Base-by-base conservation (phyloP, 2,113 vertebrate species). In the Hippocampus barbouri region DNA sequence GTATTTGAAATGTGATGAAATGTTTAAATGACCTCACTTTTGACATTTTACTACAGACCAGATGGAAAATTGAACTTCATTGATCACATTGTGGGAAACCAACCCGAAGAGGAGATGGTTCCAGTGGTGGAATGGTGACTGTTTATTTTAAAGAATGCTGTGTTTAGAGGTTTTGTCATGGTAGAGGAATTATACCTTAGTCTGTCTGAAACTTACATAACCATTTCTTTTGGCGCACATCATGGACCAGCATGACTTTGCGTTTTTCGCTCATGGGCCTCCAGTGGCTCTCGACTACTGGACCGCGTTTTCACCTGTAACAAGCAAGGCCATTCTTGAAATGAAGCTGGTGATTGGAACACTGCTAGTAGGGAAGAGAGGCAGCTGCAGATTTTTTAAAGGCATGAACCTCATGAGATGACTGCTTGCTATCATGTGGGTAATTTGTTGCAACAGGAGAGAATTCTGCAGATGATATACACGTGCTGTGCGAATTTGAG, bases 71-170 rank as follows among this genome's bases (percentile, higher is more conserved):
- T 99, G 3, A 85, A 91, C 84, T 93, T 97, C 9, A 90, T 99
- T 0, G 97, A 99, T 78, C 97, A 99, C 0, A 87, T 99, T 0
- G 97, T 99, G 81, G 97, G 96, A 65, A 99, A 99, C 85, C 96
- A 98, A 73, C 94, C 95, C 0, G 95, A 98, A 14, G 88, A 95
- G 12, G 93, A 97, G 88, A 98, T 99, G 97, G 82, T 90, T 30
- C 85, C 95, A 14, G 92, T 94, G 70, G 94, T 94, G 0, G 95
- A 98, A 34, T 99, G 97, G 97, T 98, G 89, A 93, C 81, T 8
- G n/a, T 38, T n/a, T 45, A 64, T 7, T 68, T 8, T 8, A 23
- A 25, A 71, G 8, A 56, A 65, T 45, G 40, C 9, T 64, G 61
- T 40, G 40, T 64, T 67, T 30, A 62, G 12, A 38, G 41, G 61